Evolutionary conservation across 1,140 invertebrate genomes (phyloP), one percentile per base, ranked within the genome.

Genomic region (Cyclina sinensis): DNA sequence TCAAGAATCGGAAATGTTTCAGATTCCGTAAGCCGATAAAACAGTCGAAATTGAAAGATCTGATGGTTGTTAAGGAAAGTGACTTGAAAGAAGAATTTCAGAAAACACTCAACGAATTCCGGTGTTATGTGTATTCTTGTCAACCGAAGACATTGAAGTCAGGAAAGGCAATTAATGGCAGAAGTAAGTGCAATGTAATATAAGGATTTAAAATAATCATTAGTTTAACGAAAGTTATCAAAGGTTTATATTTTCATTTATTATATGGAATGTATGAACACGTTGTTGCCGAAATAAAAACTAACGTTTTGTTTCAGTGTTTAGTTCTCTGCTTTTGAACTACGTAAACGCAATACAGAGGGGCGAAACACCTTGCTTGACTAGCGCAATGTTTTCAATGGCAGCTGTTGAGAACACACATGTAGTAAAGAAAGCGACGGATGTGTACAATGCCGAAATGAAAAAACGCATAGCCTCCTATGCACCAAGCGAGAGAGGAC

Each of bases 151-250:
- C 24, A 62, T 24, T 62, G 1, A 62, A 62, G 24, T 62, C 57
- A 27, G 57, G 57, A 62, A 62, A 62, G n/a, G 57, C 57, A 62
- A 62, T 62, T 9, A 62, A 62, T 62, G 57, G 57, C n/a, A 62
- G 57, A 14, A 62, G 57, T 62, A 62, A 62, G 57, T 62, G n/a
- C 9, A 57, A 21, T 21, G 46, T n/a, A 4, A 62, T 62, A 27
- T 27, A 7, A 62, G 2, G n/a, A 27, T 14, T 62, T 62, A 27
- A 1, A 7, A 62, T n/a, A 27, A 11, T 5, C 7, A 14, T 27
- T 62, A 1, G n/a, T 1, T 62, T 11, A n/a, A n/a, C n/a, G n/a
- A n/a, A n/a, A n/a, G n/a, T n/a, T n/a, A n/a, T n/a, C n/a, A 11
- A 57, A 21, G 16, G 7, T 11, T 18, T 16, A 18, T n/a, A 21